Evolutionary conservation across 2,113 vertebrate genomes (phyloP).

Genomic region (Triplophysa tibetana): DNA sequence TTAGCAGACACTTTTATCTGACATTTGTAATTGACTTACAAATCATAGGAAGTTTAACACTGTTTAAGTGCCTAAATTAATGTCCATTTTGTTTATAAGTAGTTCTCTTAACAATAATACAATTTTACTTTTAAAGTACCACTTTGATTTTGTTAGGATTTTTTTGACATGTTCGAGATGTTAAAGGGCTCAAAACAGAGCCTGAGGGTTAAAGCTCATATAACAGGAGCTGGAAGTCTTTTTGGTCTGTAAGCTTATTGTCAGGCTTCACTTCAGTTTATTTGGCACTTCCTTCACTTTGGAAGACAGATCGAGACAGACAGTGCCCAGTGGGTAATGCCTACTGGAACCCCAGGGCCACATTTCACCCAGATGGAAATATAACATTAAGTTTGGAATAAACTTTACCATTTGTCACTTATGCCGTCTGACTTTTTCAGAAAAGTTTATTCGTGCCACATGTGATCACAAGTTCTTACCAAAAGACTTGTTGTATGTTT

Average conservation of each 20-base stretch:
- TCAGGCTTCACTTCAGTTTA: constrained; percentile 58
- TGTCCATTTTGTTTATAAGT: too few relatives aligned
- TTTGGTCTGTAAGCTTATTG: constrained; percentile 15
- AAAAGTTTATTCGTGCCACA: too few relatives aligned
- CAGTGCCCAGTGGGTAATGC: constrained; percentile 34
- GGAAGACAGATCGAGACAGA: constrained; percentile 54
- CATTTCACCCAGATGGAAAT: constrained; percentile 70
- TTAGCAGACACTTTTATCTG: too few relatives aligned
- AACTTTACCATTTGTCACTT: background rate
- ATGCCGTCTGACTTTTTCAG: too few relatives aligned
- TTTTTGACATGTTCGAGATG: background rate
- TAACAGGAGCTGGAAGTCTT: background rate
- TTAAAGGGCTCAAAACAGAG: background rate
- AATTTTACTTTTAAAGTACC: background rate
- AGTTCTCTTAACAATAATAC: too few relatives aligned
- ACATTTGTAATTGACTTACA: too few relatives aligned
- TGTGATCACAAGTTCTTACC: too few relatives aligned
- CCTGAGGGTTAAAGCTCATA: background rate
- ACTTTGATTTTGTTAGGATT: background rate
- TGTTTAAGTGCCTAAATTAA: too few relatives aligned
- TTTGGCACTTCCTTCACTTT: constrained; percentile 67
- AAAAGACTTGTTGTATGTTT: too few relatives aligned
- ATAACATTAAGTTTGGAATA: constrained; percentile 54
- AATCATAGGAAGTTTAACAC: too few relatives aligned
- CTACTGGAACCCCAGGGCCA: constrained; percentile 61